Percentiles rank a stretch among this genome's conserved stretches.
Conservation (phyloP, 1,140 invertebrate genomes). For the Arctopsyche grandis region DNA sequence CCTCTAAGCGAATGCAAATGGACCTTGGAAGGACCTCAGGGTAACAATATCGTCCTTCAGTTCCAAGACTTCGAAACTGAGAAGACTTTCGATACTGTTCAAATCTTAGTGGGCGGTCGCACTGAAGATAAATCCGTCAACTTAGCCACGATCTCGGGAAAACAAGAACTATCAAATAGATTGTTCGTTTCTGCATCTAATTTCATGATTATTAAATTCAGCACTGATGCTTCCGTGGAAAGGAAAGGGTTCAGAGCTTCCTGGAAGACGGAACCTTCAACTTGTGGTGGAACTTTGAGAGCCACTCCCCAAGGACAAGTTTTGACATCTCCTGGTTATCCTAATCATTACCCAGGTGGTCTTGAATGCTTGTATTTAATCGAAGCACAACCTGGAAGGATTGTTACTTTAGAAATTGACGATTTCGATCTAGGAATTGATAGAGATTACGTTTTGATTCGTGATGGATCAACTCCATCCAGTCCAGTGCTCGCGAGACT, state of each 20-base stretch:
- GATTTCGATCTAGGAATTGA: conserved; percentile 88
- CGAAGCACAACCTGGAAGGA: conserved; percentile 86
- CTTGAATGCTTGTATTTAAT: conserved; percentile 94
- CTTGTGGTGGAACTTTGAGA: conserved; percentile 84
- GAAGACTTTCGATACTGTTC: conserved; percentile 94
- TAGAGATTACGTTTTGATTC: conserved; percentile 87
- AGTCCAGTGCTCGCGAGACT: conserved; percentile 83
- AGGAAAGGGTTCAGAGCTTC: conserved; percentile 93
- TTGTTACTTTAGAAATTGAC: conserved; percentile 89
- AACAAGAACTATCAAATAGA: conserved; percentile 82
- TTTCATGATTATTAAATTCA: conserved; percentile 98
- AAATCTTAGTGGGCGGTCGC: conserved; percentile 92
- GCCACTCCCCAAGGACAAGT: conserved; percentile 85
- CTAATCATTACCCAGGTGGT: conserved; percentile 91
- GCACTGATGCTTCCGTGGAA: conserved; percentile 92
- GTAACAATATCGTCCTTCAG: conserved; percentile 91
- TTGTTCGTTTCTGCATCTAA: conserved; percentile 94
- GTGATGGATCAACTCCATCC: conserved; percentile 89
- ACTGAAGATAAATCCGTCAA: conserved; percentile 94
- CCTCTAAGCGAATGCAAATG: conserved; percentile 94
- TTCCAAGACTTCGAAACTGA: conserved; percentile 98
- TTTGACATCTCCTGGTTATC: conserved; percentile 90
- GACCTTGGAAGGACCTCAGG: conserved; percentile 95
- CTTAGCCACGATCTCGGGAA: conserved; percentile 90
- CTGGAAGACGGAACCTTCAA: conserved; percentile 93